Conservation (phyloP, 2,888 invertebrate genomes). For the Hypercompe scribonia region DNA sequence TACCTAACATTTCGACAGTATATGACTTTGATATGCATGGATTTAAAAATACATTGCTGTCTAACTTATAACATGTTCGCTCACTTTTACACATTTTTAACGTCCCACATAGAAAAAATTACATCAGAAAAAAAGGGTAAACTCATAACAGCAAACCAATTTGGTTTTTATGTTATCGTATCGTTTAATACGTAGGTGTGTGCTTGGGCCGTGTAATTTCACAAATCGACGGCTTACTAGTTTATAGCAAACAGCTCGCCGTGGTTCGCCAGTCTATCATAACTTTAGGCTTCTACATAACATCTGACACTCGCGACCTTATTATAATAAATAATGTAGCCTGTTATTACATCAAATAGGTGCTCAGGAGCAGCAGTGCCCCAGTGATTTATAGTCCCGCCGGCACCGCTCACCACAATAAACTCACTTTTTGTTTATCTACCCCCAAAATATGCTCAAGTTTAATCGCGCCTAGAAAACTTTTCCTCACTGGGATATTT, state of each 20-base stretch:
- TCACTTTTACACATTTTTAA: neutral
- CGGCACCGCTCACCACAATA: slow-evolving; percentile 52
- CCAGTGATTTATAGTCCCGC: slow-evolving; percentile 64
- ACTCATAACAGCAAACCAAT: slow-evolving; percentile 5
- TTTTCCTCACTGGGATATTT: slow-evolving; percentile 37
- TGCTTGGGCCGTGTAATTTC: slow-evolving; percentile 31
- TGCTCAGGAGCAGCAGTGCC: slow-evolving; percentile 71
- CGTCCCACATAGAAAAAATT: slow-evolving; percentile 4
- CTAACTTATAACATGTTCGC: neutral
- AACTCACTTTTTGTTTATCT: slow-evolving; percentile 62
- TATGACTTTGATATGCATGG: neutral
- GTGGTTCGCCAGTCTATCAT: slow-evolving; percentile 35
- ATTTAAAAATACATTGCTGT: neutral
- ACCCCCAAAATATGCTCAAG: slow-evolving; percentile 45
- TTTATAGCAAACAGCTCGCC: slow-evolving; percentile 35
- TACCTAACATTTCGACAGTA: neutral
- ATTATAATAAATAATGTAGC: slow-evolving; percentile 71
- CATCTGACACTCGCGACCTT: slow-evolving; percentile 56
- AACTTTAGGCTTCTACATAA: slow-evolving; percentile 46
- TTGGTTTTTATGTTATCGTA: slow-evolving; percentile 25
- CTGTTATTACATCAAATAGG: slow-evolving; percentile 75
- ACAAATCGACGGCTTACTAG: slow-evolving; percentile 38
- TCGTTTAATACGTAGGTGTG: slow-evolving; percentile 39
- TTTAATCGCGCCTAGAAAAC: slow-evolving; percentile 46
- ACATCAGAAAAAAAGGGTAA: neutral